Conservation (phyloP, 1,140 invertebrate genomes). For the Drosophila pruinosa region DNA sequence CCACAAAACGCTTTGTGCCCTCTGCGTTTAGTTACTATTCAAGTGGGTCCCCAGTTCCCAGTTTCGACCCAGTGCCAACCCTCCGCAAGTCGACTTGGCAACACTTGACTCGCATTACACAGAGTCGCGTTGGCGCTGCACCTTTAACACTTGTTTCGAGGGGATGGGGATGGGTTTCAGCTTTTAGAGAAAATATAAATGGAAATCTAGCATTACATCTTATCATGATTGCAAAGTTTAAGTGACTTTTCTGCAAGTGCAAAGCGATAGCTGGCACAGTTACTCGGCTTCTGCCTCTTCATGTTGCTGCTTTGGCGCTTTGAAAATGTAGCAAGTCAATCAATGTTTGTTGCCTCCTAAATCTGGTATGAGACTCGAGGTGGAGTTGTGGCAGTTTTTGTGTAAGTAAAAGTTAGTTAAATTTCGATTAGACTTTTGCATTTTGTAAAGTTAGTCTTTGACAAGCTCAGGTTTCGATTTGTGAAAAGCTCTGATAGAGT, state of each 20-base stretch:
- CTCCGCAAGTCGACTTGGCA: slow-evolving; percentile 31
- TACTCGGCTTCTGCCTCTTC: not conserved
- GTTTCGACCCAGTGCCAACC: not conserved
- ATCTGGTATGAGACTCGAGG: not conserved
- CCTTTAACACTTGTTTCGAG: slow-evolving; percentile 67
- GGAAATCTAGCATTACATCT: slow-evolving; percentile 80
- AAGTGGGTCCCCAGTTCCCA: slow-evolving; percentile 29
- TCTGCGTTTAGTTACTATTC: slow-evolving; percentile 77
- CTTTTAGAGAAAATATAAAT: slow-evolving; percentile 70
- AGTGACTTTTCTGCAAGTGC: slow-evolving; percentile 78
- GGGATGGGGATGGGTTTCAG: not conserved
- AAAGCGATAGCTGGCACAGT: slow-evolving; percentile 45
- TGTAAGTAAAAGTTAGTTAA: slow-evolving; percentile 43
- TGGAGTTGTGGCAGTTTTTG: not conserved
- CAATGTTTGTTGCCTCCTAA: slow-evolving; percentile 26
- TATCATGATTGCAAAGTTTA: slow-evolving; percentile 82
- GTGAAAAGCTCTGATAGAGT: too few relatives aligned
- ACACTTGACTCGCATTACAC: slow-evolving; percentile 36
- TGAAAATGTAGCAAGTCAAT: slow-evolving; percentile 66
- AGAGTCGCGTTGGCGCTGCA: slow-evolving; percentile 41
- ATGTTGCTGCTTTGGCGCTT: slow-evolving; percentile 35
- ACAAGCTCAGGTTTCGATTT: not conserved
- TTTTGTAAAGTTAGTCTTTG: slow-evolving; percentile 10
- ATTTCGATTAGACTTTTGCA: slow-evolving; percentile 34
- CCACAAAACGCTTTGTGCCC: slow-evolving; percentile 72